A percentile compares a stretch with the other conserved stretches of the same genome.
Conservation (phyloP, 2,888 invertebrate genomes). For the Merodon equestris region DNA sequence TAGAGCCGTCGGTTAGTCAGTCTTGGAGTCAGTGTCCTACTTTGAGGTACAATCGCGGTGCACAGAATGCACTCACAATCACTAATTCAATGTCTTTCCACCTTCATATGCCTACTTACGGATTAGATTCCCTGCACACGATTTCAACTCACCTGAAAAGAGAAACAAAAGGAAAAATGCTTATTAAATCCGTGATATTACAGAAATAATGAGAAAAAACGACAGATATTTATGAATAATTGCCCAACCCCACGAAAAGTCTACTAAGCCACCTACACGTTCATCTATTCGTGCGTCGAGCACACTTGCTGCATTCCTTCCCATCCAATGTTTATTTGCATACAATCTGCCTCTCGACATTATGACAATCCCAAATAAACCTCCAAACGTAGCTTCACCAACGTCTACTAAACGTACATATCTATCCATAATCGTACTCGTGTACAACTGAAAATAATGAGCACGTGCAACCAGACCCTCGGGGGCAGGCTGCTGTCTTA, state of each 20-base stretch:
- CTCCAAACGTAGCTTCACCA: constrained; percentile 7
- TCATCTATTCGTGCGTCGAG: constrained; percentile 1
- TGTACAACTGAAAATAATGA: constrained; percentile 39
- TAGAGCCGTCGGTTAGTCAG: too few relatives aligned
- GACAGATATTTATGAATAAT: neutral
- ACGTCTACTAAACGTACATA: neutral
- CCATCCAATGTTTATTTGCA: constrained; percentile 22
- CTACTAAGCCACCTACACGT: constrained; percentile 3
- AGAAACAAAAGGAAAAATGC: constrained; percentile 2
- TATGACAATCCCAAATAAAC: constrained; percentile 1
- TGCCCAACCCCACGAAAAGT: neutral
- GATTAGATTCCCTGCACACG: neutral
- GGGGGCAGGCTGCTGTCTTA: constrained; percentile 18
- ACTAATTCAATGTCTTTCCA: neutral
- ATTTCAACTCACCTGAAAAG: constrained; percentile 39
- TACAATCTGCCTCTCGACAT: constrained; percentile 1
- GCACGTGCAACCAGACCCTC: constrained; percentile 52
- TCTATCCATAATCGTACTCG: too few relatives aligned
- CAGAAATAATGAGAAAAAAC: constrained; percentile 1
- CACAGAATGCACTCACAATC: too few relatives aligned
- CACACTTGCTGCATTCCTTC: neutral
- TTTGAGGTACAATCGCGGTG: too few relatives aligned
- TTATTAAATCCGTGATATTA: neutral
- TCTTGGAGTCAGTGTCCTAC: too few relatives aligned
- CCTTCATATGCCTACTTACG: neutral